These are phyloP conservation scores for Phaedon cochleariae DNA, from an alignment of 2,888 invertebrate genomes.

Conservation along the genomic window DNA sequence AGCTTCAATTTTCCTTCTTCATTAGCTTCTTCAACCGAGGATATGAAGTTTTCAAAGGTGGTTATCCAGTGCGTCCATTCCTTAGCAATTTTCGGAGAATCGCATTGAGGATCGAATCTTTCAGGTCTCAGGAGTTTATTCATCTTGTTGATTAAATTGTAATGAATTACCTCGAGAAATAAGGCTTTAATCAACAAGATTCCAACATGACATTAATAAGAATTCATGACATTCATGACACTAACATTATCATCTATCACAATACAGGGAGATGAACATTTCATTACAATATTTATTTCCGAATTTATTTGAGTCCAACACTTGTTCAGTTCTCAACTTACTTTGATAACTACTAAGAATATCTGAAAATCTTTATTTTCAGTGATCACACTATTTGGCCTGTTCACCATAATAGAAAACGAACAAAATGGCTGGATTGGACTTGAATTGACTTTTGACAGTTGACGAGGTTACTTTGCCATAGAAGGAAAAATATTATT, in stretches of 20 bases:
- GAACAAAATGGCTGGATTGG: no score
- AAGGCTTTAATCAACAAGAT: constrained; percentile 8
- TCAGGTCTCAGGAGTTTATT: background rate
- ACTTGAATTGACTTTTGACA: no score
- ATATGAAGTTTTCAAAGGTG: constrained; percentile 4
- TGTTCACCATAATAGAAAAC: no score
- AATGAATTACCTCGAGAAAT: background rate
- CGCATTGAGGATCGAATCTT: background rate
- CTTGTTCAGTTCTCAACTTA: no score
- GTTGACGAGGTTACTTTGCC: no score
- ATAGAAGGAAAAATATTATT: no score
- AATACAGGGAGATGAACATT: no score
- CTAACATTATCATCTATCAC: background rate
- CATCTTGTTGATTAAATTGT: constrained; percentile 9
- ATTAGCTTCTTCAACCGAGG: background rate
- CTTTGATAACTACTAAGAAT: no score
- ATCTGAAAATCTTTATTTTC: no score
- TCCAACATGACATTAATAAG: background rate
- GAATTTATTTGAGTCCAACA: no score
- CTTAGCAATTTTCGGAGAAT: background rate
- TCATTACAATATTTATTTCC: no score
- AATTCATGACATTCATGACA: background rate
- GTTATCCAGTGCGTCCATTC: background rate
- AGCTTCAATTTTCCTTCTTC: constrained; percentile 1
- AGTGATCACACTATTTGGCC: no score